Percentiles rank a stretch among this genome's conserved stretches.
These are phyloP conservation scores for Tipula helvola DNA, from an alignment of 2,888 invertebrate genomes.

Conservation along the genomic window DNA sequence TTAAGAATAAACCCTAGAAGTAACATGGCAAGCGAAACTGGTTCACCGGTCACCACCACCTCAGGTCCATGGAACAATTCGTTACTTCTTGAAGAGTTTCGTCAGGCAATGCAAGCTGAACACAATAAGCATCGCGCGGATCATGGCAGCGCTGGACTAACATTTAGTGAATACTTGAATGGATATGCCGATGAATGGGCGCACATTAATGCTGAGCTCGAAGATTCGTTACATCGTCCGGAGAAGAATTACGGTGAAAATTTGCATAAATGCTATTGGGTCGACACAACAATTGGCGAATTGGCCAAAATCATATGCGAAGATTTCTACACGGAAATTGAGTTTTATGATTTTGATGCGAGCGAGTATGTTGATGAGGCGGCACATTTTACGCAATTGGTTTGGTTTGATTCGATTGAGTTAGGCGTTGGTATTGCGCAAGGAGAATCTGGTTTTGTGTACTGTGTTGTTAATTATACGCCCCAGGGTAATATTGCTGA, in stretches of 20 bases:
- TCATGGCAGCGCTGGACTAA: background rate
- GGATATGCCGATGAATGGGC: background rate
- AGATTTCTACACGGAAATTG: background rate
- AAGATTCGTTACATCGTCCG: conserved; percentile 48
- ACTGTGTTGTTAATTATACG: conserved; percentile 47
- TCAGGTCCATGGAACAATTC: background rate
- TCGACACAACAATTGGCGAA: background rate
- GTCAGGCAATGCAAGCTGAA: background rate
- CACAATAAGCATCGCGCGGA: background rate
- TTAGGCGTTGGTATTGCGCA: conserved; percentile 60
- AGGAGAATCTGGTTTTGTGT: conserved; percentile 61
- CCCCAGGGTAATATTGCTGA: conserved; percentile 23
- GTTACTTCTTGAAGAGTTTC: background rate
- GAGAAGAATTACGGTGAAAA: conserved; percentile 75
- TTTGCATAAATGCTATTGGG: conserved; percentile 41
- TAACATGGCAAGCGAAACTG: background rate
- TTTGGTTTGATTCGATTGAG: conserved; percentile 56
- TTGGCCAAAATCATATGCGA: background rate
- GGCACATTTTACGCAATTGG: conserved; percentile 60
- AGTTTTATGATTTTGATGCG: background rate
- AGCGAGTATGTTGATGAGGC: conserved; percentile 31
- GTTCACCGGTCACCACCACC: background rate
- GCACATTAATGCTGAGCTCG: background rate
- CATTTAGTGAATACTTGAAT: background rate
- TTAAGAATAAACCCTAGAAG: background rate